These are phyloP conservation scores for Papilio xuthus DNA, from an alignment of 1,140 invertebrate species.

Conservation along the genomic window DNA sequence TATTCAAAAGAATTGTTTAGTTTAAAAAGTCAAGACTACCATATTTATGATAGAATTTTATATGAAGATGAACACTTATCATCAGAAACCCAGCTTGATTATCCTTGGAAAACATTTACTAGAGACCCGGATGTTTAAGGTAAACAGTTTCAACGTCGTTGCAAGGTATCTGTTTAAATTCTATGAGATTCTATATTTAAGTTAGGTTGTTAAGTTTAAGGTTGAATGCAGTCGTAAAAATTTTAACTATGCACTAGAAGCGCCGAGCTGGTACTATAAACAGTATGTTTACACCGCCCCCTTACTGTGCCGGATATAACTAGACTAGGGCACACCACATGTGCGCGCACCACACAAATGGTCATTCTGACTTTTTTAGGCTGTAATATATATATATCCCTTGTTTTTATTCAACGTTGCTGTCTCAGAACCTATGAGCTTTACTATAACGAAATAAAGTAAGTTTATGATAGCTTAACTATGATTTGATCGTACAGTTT, in stretches of 20 bases:
- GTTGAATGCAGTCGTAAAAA: slow-evolving; percentile 29
- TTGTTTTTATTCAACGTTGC: slow-evolving; percentile 27
- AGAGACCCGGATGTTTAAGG: background rate
- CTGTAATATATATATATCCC: slow-evolving; percentile 3
- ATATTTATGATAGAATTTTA: background rate
- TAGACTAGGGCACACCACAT: slow-evolving; percentile 62
- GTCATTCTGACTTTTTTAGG: slow-evolving; percentile 52
- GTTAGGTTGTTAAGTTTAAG: background rate
- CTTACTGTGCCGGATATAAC: slow-evolving; percentile 66
- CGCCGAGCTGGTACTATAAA: slow-evolving; percentile 68
- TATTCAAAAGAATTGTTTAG: background rate
- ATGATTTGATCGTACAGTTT: background rate
- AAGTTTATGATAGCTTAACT: background rate
- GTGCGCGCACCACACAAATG: slow-evolving; percentile 47
- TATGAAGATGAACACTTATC: background rate
- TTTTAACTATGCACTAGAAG: slow-evolving; percentile 46
- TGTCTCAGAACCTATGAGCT: background rate
- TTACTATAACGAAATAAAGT: background rate
- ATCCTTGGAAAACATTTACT: background rate
- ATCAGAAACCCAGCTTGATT: background rate
- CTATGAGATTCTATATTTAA: background rate
- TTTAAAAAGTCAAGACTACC: background rate
- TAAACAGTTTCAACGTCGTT: slow-evolving; percentile 17
- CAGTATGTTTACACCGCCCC: slow-evolving; percentile 73
- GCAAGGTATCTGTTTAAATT: slow-evolving; percentile 21